Base-by-base conservation (phyloP, 2,113 vertebrate genomes). In the Python bivittatus region DNA sequence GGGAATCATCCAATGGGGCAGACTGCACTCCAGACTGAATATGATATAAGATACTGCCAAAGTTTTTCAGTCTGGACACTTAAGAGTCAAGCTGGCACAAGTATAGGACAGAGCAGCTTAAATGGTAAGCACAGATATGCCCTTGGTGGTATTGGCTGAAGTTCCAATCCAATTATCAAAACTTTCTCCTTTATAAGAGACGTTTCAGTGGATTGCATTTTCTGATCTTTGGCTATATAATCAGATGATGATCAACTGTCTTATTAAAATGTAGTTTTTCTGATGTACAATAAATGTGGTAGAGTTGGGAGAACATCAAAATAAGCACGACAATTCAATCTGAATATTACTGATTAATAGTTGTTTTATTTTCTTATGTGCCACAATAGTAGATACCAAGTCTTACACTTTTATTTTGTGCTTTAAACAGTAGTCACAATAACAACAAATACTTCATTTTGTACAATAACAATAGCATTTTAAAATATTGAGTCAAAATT, bases 321-420 rank as follows among this genome's bases (percentile, higher is more conserved):
- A 92, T 52, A 91, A 92, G 0, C 4, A 90, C 89, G 90, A 94
- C 95, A 93, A 94, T 92, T 91, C 92, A 54, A 54, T 87, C 94
- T 88, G 91, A 90, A 25, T 95, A 93, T 94, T 42, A 91, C 98
- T 98, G 98, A 98, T 95, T 98, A 91, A 94, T 53, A 87, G 92
- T 72, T 4, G 11, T 88, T 61, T 94, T 95, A 94, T 95, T 95
- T 88, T 94, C 72, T 86, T 72, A 95, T 94, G 90, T 96, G 94
- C 92, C 94, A 44, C 93, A 85, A 92, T 93, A 94, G 90, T 33
- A 92, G 89, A 93, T 57, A 84, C 64, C 54, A 93, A 93, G 91
- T 96, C 94, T 96, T 96, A 94, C 95, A 97, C 96, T 96, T 42
- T 94, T 93, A 0, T 94, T 94, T 96, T 97, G 97, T 98, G 97